phyloP scores from a whole-genome alignment of 53 echinoderm and acorn worm genomes.

The Crossaster papposus region DNA sequence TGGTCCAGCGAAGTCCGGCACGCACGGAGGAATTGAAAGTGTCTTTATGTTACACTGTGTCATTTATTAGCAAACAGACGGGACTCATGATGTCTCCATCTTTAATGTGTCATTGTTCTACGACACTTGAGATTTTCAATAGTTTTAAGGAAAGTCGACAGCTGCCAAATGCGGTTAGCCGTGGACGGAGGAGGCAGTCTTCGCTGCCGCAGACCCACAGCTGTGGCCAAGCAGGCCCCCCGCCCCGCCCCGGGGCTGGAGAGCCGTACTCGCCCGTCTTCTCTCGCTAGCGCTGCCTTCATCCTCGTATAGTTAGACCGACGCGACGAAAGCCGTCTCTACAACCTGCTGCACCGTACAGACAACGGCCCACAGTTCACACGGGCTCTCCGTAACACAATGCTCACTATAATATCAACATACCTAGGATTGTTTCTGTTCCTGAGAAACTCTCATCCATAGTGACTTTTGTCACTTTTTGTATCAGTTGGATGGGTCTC shows the following conservation, averaged over 20 bases:
- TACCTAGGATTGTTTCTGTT: not conserved
- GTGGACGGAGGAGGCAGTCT: slow-evolving; percentile 1
- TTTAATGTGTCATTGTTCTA: slow-evolving; percentile 52
- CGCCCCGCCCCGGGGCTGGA: slow-evolving; percentile 11
- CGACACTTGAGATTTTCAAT: slow-evolving; percentile 52
- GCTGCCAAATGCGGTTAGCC: slow-evolving; percentile 32
- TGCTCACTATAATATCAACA: not conserved
- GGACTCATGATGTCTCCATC: slow-evolving; percentile 6
- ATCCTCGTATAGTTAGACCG: slow-evolving; percentile 3
- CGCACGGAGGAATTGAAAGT: not conserved
- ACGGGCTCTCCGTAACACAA: not conserved
- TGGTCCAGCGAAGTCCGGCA: not conserved
- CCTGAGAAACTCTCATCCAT: not conserved
- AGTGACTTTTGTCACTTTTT: not conserved
- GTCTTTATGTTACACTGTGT: slow-evolving; percentile 47
- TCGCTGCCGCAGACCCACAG: slow-evolving; percentile 35
- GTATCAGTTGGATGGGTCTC: not conserved
- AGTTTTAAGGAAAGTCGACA: slow-evolving; percentile 52
- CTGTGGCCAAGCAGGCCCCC: slow-evolving; percentile 39
- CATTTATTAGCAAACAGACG: slow-evolving; percentile 43
- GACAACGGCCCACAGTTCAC: slow-evolving; percentile 25
- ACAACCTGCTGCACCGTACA: slow-evolving; percentile 3
- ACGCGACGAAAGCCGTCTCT: not conserved
- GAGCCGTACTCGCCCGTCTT: slow-evolving; percentile 1
- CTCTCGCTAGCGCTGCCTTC: not conserved